These are phyloP conservation scores for Herpetotheres cachinnans DNA, from an alignment of 2,113 vertebrate genomes.

Conservation along the genomic window DNA sequence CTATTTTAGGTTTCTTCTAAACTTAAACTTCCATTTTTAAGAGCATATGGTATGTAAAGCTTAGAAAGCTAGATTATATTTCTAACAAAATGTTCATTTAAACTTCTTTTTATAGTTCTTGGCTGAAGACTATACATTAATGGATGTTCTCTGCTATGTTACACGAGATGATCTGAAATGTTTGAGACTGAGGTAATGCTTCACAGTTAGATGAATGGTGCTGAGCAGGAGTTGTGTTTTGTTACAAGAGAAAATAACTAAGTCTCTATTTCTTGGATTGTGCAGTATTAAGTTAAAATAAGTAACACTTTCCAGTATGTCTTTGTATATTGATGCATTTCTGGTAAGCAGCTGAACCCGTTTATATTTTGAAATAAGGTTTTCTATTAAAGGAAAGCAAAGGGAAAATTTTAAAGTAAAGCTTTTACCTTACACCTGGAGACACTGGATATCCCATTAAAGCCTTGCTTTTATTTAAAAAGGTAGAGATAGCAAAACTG, in stretches of 20 bases:
- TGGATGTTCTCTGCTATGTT: conserved; percentile 87
- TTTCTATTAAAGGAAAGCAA: background rate
- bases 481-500: background rate
- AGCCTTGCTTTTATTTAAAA: background rate
- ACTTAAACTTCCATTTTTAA: background rate
- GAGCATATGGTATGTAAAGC: background rate
- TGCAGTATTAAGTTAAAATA: background rate
- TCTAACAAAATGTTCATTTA: background rate
- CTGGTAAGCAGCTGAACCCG: background rate
- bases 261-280: background rate
- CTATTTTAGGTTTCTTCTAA: background rate
- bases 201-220: background rate
- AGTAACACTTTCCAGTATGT: background rate
- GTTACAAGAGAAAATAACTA: background rate
- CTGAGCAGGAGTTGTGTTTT: background rate
- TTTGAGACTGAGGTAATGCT: conserved; percentile 87
- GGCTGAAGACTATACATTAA: conserved; percentile 88
- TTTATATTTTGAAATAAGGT: background rate
- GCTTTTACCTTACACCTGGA: background rate
- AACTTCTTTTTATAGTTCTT: conserved; percentile 71
- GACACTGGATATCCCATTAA: background rate
- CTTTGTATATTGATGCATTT: background rate
- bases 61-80: background rate
- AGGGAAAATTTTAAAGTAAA: background rate
- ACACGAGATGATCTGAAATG: conserved; percentile 94